phyloP scores from a whole-genome alignment of 2,113 vertebrate genomes.

The Copsychus sechellarum region DNA sequence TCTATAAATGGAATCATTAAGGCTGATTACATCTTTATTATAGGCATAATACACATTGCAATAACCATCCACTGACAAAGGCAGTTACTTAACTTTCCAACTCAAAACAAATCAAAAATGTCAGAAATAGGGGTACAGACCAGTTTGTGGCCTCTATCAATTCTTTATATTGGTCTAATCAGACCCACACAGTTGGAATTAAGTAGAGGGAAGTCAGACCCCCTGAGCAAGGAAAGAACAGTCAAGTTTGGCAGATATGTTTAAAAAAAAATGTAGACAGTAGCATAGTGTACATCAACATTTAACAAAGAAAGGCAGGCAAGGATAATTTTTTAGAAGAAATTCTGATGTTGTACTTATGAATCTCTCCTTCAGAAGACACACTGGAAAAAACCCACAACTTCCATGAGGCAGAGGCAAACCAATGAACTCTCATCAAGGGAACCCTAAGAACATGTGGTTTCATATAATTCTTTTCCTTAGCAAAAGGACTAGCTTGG shows the following conservation, averaged over 20 bases:
- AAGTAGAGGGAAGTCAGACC: background rate
- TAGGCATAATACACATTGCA: background rate
- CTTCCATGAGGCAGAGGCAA: background rate
- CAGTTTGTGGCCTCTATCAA: background rate
- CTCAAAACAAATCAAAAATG: background rate
- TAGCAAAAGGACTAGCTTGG: fast-evolving
- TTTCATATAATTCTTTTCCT: background rate
- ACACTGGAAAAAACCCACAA: background rate
- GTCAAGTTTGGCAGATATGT: background rate
- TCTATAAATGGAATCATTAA: background rate
- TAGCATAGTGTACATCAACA: background rate
- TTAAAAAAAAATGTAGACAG: background rate
- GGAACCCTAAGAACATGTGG: background rate
- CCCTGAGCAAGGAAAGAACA: background rate
- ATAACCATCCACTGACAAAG: background rate
- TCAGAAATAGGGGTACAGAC: background rate
- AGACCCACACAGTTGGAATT: background rate
- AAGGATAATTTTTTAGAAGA: too few relatives aligned
- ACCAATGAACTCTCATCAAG: background rate
- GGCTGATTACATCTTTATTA: background rate
- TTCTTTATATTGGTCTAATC: background rate
- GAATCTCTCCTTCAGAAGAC: background rate
- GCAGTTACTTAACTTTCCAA: background rate
- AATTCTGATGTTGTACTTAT: background rate
- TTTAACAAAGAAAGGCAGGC: background rate